Evolutionary conservation across 2,113 vertebrate species (phyloP), one percentile per base, ranked within the genome.

Genomic region (Thamnophis sirtalis): DNA sequence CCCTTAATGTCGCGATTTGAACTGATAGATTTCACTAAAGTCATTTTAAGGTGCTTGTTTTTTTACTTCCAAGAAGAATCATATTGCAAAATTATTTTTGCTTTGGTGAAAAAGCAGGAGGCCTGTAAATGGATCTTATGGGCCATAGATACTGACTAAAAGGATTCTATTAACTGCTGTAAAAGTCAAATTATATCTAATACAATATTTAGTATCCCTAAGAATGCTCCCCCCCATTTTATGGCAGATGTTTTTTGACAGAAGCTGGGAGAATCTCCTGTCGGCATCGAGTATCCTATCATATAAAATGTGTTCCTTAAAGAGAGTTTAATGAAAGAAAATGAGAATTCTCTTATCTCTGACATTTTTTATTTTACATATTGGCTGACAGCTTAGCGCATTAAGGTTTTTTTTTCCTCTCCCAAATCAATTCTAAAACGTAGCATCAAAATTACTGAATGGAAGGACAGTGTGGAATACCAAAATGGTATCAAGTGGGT

Each of bases 1-100:
- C 5, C 50, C 43, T 15, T 60, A 54, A 15, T 9, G 54, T 3
- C 50, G 68, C 8, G 28, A 24, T 87, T 1, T 0, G 0, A 91
- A 63, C 84, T 60, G 1, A 13, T 89, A 80, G 1, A 90, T 2
- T 0, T n/a, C 56, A 54, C 6, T 0, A 0, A 2, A 5, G 17
- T 24, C 0, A 0, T 13, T 87, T 87, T 33, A 55, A 55, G 87
- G 91, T 89, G 22, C 90, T 17, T 93, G 43, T 1, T 85, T 28
- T 4, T 60, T n/a, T n/a, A n/a, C 15, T 26, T 85, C 88, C 0
- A 0, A 28, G 1, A 15, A 51, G 49, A 89, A 84, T 15, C 0
- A 43, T 48, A 93, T 92, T 84, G 53, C 53, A 93, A 38, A 11
- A 2, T 91, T 0, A 0, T 10, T 10, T 86, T 94, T 26, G 22